phyloP scores from a whole-genome alignment of 2,113 vertebrate species.

The Zootoca vivipara region DNA sequence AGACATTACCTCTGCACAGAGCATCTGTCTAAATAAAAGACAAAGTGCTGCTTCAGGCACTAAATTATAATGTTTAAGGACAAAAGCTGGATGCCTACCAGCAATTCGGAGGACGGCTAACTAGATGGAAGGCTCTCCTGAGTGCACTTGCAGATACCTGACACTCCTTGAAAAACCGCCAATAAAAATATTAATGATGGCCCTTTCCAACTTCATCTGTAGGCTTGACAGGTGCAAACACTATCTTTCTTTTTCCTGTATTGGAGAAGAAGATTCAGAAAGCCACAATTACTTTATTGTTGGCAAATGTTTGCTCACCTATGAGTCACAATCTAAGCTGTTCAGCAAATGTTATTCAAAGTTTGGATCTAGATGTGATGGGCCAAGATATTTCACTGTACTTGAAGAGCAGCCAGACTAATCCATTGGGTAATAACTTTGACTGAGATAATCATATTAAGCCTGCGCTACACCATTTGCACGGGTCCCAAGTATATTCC shows the following conservation, averaged over 20 bases:
- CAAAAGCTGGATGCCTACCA: slow-evolving; percentile 31
- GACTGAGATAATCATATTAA: neutral
- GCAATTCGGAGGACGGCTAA: slow-evolving; percentile 33
- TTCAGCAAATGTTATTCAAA: neutral
- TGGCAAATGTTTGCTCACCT: neutral
- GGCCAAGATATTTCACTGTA: neutral
- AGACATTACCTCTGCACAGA: slow-evolving; percentile 27
- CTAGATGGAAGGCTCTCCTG: neutral
- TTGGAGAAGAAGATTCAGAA: neutral
- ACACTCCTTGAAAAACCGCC: slow-evolving; percentile 38
- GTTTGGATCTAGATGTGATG: neutral
- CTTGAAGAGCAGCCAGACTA: neutral
- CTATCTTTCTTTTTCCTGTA: neutral
- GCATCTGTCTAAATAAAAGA: slow-evolving; percentile 45
- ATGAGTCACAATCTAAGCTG: slow-evolving; percentile 10
- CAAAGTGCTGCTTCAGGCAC: slow-evolving; percentile 1
- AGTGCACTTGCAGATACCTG: neutral
- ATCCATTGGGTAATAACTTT: neutral
- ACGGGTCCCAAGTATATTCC: no score
- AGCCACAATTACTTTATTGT: neutral
- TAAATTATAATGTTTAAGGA: slow-evolving; percentile 45
- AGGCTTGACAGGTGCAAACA: slow-evolving; percentile 5
- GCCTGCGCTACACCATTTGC: no score
- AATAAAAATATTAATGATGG: neutral
- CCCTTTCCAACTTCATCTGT: slow-evolving; percentile 27